Base-by-base conservation (phyloP, 2,797 vertebrate species). In the Xiphophorus birchmanni region DNA sequence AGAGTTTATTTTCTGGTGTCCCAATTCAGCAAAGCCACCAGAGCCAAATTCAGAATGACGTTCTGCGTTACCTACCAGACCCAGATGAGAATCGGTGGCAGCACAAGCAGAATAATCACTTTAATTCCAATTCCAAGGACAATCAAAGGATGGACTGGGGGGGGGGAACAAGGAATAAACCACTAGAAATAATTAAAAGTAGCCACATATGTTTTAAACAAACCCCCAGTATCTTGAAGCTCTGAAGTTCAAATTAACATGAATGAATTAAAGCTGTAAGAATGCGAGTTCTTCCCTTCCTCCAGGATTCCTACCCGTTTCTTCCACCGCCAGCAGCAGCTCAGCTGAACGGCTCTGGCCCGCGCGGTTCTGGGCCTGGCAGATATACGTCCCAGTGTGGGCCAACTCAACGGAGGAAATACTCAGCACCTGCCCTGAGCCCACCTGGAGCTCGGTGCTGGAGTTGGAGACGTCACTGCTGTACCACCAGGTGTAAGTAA, bases 401-500 rank as follows among this genome's bases (percentile, higher is more conserved):
- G 86, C 83, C 6, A 18, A 7, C 12, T 82, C 44, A 42, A 81
- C 0, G 58, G 82, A 75, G 58, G 63, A 10, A 4, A 90, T 11
- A 23, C 23, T 65, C 77, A 93, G 42, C 54, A 87, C 71, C 77
- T 73, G 83, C 65, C 80, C 89, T 52, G 76, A 84, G 37, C 86
- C 89, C 75, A 87, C 85, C 75, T 54, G 84, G 21, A 83, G 7
- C 74, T 37, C 7, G 8, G 77, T 37, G 71, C 71, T 82, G 76
- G 60, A 50, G 71, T 48, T 37, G 56, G 73, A 63, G 18, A 2
- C 15, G 26, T 4, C 1, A 0, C 40, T 26, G 47, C 8, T 73
- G 82, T 80, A 89, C 89, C 90, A 90, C 89, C 90, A 91, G 75
- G 78, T 89, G 76, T 88, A 87, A 58, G 0, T 40, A 42, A 82